These are phyloP conservation scores for Pterobdella sp. DNA, from an alignment of 2,888 invertebrate species.

Conservation along the genomic window DNA sequence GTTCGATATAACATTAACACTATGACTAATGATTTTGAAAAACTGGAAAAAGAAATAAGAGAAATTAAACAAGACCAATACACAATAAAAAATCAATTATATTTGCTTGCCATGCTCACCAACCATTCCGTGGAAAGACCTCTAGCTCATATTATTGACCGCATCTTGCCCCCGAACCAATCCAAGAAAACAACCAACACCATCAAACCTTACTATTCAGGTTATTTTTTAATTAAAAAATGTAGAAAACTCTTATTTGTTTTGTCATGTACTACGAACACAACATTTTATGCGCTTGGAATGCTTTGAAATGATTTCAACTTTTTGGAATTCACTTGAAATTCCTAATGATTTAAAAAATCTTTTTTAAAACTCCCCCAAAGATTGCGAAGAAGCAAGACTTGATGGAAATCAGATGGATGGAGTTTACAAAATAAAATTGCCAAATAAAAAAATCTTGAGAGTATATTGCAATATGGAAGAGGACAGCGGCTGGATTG, in stretches of 20 bases:
- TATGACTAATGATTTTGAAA: background rate
- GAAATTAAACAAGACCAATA: background rate
- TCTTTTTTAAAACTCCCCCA: too few relatives aligned
- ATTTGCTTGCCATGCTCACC: background rate
- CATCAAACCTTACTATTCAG: background rate
- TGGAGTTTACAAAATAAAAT: slow-evolving; percentile 45
- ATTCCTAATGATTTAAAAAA: too few relatives aligned
- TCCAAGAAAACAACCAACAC: background rate
- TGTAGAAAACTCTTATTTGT: too few relatives aligned
- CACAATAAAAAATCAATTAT: background rate
- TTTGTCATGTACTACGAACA: too few relatives aligned
- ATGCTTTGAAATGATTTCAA: too few relatives aligned
- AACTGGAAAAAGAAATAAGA: background rate
- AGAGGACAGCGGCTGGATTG: slow-evolving; percentile 45
- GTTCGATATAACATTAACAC: background rate
- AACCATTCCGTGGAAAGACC: background rate
- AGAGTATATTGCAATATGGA: slow-evolving; percentile 47
- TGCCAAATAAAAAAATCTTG: slow-evolving; percentile 38
- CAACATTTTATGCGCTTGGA: too few relatives aligned
- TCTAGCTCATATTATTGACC: background rate
- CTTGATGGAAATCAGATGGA: slow-evolving; percentile 41
- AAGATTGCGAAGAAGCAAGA: slow-evolving; percentile 48
- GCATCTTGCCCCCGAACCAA: background rate
- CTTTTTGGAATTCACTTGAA: too few relatives aligned
- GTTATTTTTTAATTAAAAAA: too few relatives aligned